Percentiles rank a stretch among this genome's conserved stretches.
These are phyloP conservation scores for Drosophila birchii DNA, from an alignment of 2,888 invertebrate species.

Conservation along the genomic window DNA sequence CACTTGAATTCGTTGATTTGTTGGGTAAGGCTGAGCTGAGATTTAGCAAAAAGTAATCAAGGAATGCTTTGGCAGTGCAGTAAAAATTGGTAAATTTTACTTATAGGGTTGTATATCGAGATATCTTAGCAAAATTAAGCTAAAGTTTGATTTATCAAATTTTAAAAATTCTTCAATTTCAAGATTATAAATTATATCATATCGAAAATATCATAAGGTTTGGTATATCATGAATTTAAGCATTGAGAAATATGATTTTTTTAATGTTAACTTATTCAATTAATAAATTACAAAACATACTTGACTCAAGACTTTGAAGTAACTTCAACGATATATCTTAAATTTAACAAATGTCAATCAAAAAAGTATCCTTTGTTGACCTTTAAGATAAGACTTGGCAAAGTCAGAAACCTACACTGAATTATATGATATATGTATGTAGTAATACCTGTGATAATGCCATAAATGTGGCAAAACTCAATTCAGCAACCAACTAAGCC, in stretches of 20 bases:
- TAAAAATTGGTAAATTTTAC: not conserved
- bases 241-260: no score
- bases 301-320: not conserved
- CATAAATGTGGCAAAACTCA: constrained; percentile 25
- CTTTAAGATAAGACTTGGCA: no score
- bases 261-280: no score
- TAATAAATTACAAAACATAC: no score
- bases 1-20: not conserved
- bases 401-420: no score
- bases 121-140: not conserved
- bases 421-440: no score
- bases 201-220: not conserved
- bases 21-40: not conserved
- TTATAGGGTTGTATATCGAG: not conserved
- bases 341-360: not conserved
- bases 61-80: not conserved
- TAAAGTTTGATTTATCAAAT: not conserved
- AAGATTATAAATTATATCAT: not conserved
- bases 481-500: constrained; percentile 5
- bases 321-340: not conserved
- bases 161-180: not conserved
- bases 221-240: no score
- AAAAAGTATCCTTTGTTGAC: no score
- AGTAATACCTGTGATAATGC: constrained; percentile 22
- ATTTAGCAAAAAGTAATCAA: no score